Conservation (phyloP, 1,140 invertebrate species). For the Macrotrachela quadricornifera region DNA sequence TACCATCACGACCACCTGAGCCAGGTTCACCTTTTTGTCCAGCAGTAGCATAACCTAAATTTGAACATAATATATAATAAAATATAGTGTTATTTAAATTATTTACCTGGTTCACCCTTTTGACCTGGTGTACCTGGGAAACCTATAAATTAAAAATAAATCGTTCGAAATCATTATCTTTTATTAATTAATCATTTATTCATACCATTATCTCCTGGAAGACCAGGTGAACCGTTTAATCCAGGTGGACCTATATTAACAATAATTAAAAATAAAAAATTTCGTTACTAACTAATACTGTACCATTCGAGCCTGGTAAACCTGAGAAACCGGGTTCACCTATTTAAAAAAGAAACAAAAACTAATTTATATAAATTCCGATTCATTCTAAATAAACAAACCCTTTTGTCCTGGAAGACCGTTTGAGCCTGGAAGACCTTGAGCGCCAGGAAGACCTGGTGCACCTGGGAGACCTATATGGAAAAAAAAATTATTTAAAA, state of each 20-base stretch:
- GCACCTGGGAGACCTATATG: neutral
- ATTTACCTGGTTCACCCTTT: neutral
- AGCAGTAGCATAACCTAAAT: constrained; percentile 1
- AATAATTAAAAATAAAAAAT: neutral
- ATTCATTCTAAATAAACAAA: neutral
- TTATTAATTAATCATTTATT: too few species aligned
- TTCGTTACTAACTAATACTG: too few species aligned
- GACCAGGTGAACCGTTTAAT: neutral
- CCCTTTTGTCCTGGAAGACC: constrained; percentile 34
- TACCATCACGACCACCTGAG: constrained; percentile 8
- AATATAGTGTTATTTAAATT: neutral
- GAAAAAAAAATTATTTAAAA: neutral
- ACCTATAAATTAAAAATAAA: too few species aligned
- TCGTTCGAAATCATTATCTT: too few species aligned
- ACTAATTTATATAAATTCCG: neutral
- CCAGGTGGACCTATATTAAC: neutral
- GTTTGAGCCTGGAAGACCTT: neutral
- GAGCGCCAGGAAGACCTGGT: constrained; percentile 2
- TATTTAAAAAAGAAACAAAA: neutral
- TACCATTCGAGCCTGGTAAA: constrained; percentile 1
- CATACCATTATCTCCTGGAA: constrained; percentile 2
- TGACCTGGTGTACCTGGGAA: neutral
- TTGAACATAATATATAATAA: constrained; percentile 1
- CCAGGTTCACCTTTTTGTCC: constrained; percentile 9
- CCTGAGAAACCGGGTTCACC: constrained; percentile 4